Evolutionary conservation across 2,113 vertebrate genomes (phyloP).

Genomic region (Hymenochirus boettgeri): DNA sequence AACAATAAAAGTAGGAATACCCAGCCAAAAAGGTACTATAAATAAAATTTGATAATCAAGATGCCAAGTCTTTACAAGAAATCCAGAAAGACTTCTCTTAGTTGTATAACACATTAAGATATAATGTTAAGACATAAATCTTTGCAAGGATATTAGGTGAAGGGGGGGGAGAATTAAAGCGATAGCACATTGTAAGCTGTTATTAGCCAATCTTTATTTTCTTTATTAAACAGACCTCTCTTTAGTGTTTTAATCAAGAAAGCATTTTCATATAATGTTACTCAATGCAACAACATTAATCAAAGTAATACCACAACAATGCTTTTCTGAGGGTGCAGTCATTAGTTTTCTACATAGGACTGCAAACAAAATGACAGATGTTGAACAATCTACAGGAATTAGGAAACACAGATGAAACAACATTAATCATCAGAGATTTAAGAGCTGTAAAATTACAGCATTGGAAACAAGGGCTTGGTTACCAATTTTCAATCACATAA

Average conservation of each 20-base stretch:
- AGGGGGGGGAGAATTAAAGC: background rate
- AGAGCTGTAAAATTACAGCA: background rate
- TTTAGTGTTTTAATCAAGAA: background rate
- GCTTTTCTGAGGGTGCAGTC: background rate
- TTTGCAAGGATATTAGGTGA: background rate
- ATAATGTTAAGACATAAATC: background rate
- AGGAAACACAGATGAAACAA: background rate
- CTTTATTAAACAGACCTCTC: background rate
- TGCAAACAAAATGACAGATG: constrained; percentile 3
- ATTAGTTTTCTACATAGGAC: background rate
- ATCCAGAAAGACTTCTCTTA: background rate
- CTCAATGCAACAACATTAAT: background rate
- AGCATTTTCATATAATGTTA: background rate
- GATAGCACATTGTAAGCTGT: background rate
- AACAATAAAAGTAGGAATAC: background rate
- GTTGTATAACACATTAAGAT: background rate
- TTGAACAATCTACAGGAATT: background rate
- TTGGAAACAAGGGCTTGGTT: background rate
- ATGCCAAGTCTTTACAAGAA: constrained; percentile 1
- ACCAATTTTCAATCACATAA: background rate
- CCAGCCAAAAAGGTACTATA: background rate
- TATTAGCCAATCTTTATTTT: background rate
- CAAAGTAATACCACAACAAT: background rate
- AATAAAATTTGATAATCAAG: background rate
- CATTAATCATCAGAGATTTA: background rate